Evolutionary conservation across 2,888 invertebrate genomes (phyloP), one percentile per base, ranked within the genome.

Genomic region (Microctonus hyperodae): DNA sequence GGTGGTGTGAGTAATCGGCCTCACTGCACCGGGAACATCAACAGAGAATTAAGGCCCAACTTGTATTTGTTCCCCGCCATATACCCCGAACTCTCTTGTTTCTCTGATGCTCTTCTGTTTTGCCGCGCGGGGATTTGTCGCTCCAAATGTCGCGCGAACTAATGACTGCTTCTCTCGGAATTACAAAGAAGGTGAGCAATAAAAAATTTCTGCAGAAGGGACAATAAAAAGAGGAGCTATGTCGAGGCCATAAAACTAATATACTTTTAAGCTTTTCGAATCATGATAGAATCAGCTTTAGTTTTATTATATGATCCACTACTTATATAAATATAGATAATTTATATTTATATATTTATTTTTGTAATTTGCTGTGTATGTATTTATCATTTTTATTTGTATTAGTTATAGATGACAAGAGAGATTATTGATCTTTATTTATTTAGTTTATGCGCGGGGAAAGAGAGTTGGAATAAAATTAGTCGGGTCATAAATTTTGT

Each of bases 391-490:
- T n/a, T 22, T 23, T 25, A 53, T 53, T 25, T 4, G 23, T 28
- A 23, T 23, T 13, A 6, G n/a, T 25, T n/a, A n/a, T 53, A 1
- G 10, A 53, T 53, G 11, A 28, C 3, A 11, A 11, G 13, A 28
- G 25, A n/a, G 53, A 25, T 53, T 53, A 53, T 53, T 53, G 53
- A 13, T 53, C 53, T n/a, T 28, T 28, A 22, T 28, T 16, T n/a
- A 44, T 44, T 44, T 11, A 28, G 23, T 23, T 10, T 53, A 16
- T 22, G 23, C 22, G n/a, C n/a, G n/a, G 7, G 10, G 28, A 53
- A 53, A 13, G 60, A 35, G 57, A 28, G 50, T 57, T 51, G 60
- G 74, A 77, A 76, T 75, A 72, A 77, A 77, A 77, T 79, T 75
- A 74, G 72, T 72, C 70, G 74, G 73, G 68, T 70, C 70, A 74